phyloP scores from a whole-genome alignment of 2,797 vertebrate species.

The Coregonus suidteri region DNA sequence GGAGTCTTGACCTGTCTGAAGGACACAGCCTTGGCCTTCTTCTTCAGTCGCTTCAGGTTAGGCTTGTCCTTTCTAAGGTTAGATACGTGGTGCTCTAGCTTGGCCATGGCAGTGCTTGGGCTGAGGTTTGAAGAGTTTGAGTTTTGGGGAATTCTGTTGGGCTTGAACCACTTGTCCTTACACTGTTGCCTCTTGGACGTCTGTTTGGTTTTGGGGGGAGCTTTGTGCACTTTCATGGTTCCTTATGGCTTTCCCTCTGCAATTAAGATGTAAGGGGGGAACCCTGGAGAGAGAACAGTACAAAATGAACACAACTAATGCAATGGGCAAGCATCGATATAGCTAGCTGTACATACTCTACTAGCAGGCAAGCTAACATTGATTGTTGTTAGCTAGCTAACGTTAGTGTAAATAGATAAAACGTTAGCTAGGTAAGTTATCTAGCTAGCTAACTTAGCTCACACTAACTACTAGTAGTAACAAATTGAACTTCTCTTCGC shows the following conservation, averaged over 20 bases:
- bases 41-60: conserved; percentile 71
- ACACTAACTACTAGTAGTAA: no score
- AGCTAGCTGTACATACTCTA: conserved; percentile 20
- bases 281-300: conserved; percentile 30
- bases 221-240: conserved; percentile 78
- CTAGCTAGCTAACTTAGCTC: not conserved
- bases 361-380: conserved; percentile 35
- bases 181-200: conserved; percentile 49
- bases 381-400: not conserved
- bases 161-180: conserved; percentile 66
- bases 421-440: not conserved
- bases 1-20: conserved; percentile 29
- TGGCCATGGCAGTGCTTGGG: conserved; percentile 53
- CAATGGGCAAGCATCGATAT: conserved; percentile 1
- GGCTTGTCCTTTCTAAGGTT: conserved; percentile 61
- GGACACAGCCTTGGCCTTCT: conserved; percentile 47
- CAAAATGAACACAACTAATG: not conserved
- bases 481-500: no score
- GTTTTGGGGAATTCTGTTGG: conserved; percentile 48
- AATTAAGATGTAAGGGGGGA: conserved; percentile 14
- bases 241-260: conserved; percentile 12
- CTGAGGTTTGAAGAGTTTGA: conserved; percentile 40
- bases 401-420: not conserved
- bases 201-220: conserved; percentile 41
- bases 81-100: conserved; percentile 55